phyloP scores from a whole-genome alignment of 2,888 invertebrate genomes.

The Torymus auratus region DNA sequence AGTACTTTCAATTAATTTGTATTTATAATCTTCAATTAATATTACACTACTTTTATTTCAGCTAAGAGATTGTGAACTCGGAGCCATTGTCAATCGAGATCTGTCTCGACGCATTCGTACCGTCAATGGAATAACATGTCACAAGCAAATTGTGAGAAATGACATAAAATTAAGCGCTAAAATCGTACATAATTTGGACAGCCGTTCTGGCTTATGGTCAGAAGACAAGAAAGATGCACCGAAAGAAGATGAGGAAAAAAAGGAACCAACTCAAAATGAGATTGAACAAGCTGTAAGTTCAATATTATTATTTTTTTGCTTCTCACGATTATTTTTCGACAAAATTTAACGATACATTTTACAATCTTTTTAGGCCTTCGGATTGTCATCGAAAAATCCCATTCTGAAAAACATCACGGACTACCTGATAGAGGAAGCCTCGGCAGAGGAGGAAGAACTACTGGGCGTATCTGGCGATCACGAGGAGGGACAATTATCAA shows the following conservation, averaged over 20 bases:
- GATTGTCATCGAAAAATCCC: constrained; percentile 91
- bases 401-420: constrained; percentile 98
- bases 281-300: constrained; percentile 70
- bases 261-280: constrained; percentile 65
- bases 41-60: constrained; percentile 73
- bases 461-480: constrained; percentile 82
- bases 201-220: constrained; percentile 88
- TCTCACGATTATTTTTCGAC: too few relatives aligned
- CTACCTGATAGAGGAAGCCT: constrained; percentile 97
- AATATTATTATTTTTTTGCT: too few relatives aligned
- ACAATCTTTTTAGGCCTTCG: constrained; percentile 78
- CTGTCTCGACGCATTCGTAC: constrained; percentile 94
- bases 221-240: constrained; percentile 75
- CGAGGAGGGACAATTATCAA: constrained; percentile 78
- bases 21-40: too few relatives aligned
- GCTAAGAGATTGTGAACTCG: constrained; percentile 93
- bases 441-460: constrained; percentile 97
- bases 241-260: constrained; percentile 64
- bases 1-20: too few relatives aligned
- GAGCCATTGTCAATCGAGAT: constrained; percentile 97
- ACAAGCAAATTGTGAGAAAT: constrained; percentile 91
- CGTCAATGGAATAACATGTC: constrained; percentile 92
- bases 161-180: constrained; percentile 96
- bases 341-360: background rate
- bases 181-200: constrained; percentile 93